Evolutionary conservation across 92 coral and sea anemone species (phyloP), one percentile per base, ranked within the genome.

Genomic region (Muricea muricata): DNA sequence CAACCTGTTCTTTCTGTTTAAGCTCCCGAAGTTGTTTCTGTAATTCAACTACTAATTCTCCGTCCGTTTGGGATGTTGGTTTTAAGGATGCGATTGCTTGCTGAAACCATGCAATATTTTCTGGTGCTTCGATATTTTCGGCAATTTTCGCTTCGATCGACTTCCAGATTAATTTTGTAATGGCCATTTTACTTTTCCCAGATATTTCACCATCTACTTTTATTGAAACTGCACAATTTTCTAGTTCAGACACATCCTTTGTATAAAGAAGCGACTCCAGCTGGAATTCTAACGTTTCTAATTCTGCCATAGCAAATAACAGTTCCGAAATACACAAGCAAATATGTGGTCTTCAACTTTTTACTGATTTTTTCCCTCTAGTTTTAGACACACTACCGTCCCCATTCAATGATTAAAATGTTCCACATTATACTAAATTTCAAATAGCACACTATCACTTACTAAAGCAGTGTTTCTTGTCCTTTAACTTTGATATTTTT

Each of bases 1-100:
- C 65, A 31, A 41, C 30, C n/a, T 75, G 80, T 46, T 75, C 65
- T 28, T 46, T 75, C 30, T 24, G 35, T 75, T 46, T 75, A 2
- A 75, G 26, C 35, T 42, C 65, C 1, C 48, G 65, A 17, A 75
- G 47, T 21, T 75, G 80, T 46, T 75, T 41, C 25, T 75, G 17
- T 75, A 75, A 6, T 46, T 42, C 35, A 46, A 21, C 6, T n/a
- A 7, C 41, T 48, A 20, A 48, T 18, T 48, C 56, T 7, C 39
- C 29, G 7, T 15, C 25, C 18, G 26, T 31, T 26, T 46, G 57
- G 14, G 25, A 17, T 34, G 1, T 50, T 9, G 63, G 63, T 46
- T 75, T 42, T 46, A 46, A 46, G 25, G 21, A 24, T 1, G 12
- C 34, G 28, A 75, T 50, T 2, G 65, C 61, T 23, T 75, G 12